A percentile compares a stretch with the other conserved stretches of the same genome.
Evolutionary conservation across 2,797 vertebrate genomes (phyloP).

Genomic region (Dryobates pubescens): DNA sequence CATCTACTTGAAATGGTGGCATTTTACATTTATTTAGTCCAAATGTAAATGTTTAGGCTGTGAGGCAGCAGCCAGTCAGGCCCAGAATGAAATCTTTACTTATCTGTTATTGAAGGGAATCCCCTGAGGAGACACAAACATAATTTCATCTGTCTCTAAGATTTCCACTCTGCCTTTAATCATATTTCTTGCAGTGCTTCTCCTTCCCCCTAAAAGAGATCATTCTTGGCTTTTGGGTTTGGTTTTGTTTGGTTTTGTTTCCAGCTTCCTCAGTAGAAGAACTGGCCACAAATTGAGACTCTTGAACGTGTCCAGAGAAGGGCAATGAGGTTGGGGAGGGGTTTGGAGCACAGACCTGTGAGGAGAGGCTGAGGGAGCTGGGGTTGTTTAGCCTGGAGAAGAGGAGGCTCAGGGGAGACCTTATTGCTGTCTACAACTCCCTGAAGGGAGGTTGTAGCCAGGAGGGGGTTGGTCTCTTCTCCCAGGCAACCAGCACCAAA

Average conservation of each 20-base stretch:
- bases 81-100: background rate
- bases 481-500: too few relatives aligned
- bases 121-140: background rate
- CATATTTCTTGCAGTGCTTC: background rate
- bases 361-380: too few relatives aligned
- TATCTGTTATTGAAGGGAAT: background rate
- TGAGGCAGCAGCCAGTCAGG: background rate
- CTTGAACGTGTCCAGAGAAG: too few relatives aligned
- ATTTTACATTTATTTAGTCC: conserved; percentile 23
- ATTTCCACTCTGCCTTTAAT: background rate
- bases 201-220: background rate
- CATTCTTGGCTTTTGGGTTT: background rate
- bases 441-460: too few relatives aligned
- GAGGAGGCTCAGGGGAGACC: too few relatives aligned
- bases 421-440: too few relatives aligned
- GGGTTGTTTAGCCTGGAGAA: too few relatives aligned
- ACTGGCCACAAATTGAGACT: background rate
- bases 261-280: background rate
- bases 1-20: background rate
- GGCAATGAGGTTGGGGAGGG: too few relatives aligned
- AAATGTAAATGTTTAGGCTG: conserved; percentile 17
- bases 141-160: background rate
- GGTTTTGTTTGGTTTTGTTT: background rate
- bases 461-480: too few relatives aligned
- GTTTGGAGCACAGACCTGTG: too few relatives aligned